These are phyloP conservation scores for Trachelus stipa DNA, from an alignment of 2,888 invertebrate genomes.

Conservation along the genomic window DNA sequence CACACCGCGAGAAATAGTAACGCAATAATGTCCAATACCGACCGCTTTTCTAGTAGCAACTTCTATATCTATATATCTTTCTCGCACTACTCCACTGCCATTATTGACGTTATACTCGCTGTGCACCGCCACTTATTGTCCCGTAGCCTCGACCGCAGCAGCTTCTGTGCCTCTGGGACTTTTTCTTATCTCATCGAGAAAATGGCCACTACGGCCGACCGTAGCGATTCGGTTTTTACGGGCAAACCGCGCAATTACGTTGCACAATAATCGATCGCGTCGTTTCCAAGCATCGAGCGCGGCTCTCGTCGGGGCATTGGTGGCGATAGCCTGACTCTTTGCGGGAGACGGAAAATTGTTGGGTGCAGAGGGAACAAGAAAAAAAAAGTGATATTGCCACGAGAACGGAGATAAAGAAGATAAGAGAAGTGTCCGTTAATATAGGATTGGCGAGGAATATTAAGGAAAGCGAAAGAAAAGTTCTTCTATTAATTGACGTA, in stretches of 20 bases:
- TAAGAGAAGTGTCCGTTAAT: background rate
- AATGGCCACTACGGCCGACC: slow-evolving; percentile 24
- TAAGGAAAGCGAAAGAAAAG: slow-evolving; percentile 32
- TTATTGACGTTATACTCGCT: slow-evolving; percentile 1
- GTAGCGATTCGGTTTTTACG: slow-evolving; percentile 48
- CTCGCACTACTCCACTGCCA: background rate
- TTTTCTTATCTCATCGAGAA: slow-evolving; percentile 44
- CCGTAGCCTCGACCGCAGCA: slow-evolving; percentile 38
- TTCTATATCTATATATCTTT: background rate
- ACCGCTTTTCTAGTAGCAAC: background rate
- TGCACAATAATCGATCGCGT: slow-evolving; percentile 44
- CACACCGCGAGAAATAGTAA: background rate
- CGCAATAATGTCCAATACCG: background rate
- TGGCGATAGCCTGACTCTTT: background rate
- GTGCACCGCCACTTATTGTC: slow-evolving; percentile 8
- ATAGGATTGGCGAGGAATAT: slow-evolving; percentile 9
- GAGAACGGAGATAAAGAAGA: background rate
- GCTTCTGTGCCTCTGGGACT: slow-evolving; percentile 38
- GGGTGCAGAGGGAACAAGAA: slow-evolving; percentile 7
- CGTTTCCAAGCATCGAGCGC: slow-evolving; percentile 16
- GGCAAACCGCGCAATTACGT: slow-evolving; percentile 51
- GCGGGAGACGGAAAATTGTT: slow-evolving; percentile 5
- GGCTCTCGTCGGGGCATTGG: background rate
- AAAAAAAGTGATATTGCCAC: background rate
- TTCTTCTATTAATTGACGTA: slow-evolving; percentile 56